Evolutionary conservation across 2,113 vertebrate genomes (phyloP).

Genomic region (Copsychus sechellarum): DNA sequence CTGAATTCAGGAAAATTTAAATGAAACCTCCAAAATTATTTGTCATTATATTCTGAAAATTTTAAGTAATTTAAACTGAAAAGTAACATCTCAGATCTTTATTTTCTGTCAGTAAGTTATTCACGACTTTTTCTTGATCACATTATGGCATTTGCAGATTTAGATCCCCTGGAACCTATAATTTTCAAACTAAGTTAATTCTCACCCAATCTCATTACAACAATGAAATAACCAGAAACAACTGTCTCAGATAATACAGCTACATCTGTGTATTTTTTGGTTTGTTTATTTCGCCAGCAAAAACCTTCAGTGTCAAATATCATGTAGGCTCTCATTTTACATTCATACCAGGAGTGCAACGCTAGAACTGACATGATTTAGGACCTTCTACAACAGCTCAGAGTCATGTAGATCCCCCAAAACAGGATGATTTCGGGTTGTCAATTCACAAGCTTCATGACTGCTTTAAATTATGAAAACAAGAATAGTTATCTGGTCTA

Average conservation of each 20-base stretch:
- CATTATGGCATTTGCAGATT: not conserved
- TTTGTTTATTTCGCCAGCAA: not conserved
- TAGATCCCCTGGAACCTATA: not conserved
- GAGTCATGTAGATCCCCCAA: not conserved
- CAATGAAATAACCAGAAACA: not conserved
- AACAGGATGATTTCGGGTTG: not conserved
- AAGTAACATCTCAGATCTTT: not conserved
- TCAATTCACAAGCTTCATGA: not conserved
- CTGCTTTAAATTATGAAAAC: not conserved
- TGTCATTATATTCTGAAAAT: not conserved
- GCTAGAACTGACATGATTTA: not conserved
- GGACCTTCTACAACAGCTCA: not conserved
- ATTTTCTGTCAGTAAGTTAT: not conserved
- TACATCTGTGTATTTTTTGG: not conserved
- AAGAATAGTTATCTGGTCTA: not conserved
- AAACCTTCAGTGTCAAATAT: not conserved
- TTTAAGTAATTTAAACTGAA: not conserved
- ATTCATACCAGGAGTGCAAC: not conserved
- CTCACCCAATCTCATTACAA: fast-evolving
- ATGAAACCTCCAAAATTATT: not conserved
- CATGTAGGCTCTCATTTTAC: not conserved
- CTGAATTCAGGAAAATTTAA: not conserved
- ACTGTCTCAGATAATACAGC: not conserved
- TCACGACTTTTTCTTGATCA: not conserved
- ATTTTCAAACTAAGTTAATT: not conserved